Conservation (phyloP, 2,888 invertebrate genomes). For the Chaetogeoica ovagalla region DNA sequence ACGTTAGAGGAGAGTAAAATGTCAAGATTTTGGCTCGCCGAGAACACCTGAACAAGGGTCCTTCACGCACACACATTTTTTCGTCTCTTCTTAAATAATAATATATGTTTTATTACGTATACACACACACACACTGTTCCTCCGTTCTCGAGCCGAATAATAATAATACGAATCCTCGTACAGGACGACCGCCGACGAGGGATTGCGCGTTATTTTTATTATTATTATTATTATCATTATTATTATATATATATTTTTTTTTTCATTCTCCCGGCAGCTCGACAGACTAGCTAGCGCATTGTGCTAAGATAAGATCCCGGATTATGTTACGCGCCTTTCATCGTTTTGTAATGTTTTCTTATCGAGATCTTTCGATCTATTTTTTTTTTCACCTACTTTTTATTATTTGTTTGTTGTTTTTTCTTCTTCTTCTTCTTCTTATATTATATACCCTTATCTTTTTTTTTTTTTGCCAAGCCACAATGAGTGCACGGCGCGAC, state of each 20-base stretch:
- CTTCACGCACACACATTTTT: neutral
- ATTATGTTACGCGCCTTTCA: slow-evolving; percentile 51
- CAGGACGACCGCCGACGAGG: neutral
- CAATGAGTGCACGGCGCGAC: slow-evolving; percentile 26
- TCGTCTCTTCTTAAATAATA: too few species aligned
- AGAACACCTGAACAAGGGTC: slow-evolving; percentile 45
- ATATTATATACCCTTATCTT: slow-evolving; percentile 44
- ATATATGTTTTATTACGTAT: too few species aligned
- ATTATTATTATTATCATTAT: slow-evolving; percentile 25
- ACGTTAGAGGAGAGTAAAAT: neutral
- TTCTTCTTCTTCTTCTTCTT: slow-evolving; percentile 10
- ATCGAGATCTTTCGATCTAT: slow-evolving; percentile 47
- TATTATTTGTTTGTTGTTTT: slow-evolving; percentile 39
- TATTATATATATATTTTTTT: too few species aligned
- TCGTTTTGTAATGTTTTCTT: slow-evolving; percentile 52
- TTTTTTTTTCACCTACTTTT: slow-evolving; percentile 50
- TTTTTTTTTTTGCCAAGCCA: slow-evolving; percentile 32
- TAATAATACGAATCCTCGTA: too few species aligned
- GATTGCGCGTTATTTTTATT: slow-evolving; percentile 17
- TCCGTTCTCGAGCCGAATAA: too few species aligned
- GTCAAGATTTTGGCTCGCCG: slow-evolving; percentile 48
- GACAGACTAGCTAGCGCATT: slow-evolving; percentile 32
- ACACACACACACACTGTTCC: too few species aligned
- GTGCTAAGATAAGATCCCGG: slow-evolving; percentile 49
- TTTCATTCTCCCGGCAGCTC: slow-evolving; percentile 13